These are phyloP conservation scores for Drosophila anomalata DNA, from an alignment of 2,888 invertebrate species.

Conservation along the genomic window DNA sequence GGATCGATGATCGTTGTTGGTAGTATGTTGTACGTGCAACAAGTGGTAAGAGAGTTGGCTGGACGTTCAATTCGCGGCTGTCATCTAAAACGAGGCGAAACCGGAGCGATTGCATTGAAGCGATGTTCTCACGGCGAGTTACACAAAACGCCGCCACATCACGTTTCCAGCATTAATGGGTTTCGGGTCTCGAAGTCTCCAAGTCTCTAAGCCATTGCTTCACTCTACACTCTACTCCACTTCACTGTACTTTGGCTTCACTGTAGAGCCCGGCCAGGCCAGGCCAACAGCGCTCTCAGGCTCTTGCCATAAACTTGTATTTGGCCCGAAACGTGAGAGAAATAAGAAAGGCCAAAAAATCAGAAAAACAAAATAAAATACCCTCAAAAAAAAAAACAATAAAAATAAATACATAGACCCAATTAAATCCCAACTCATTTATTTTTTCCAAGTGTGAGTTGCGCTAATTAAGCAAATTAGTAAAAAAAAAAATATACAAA, in stretches of 20 bases:
- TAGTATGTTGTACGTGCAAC: constrained; percentile 22
- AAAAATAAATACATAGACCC: constrained; percentile 49
- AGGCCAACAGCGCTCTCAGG: constrained; percentile 53
- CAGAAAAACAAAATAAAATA: constrained; percentile 42
- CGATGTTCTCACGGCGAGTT: constrained; percentile 77
- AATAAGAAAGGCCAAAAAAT: constrained; percentile 76
- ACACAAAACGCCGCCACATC: constrained; percentile 78
- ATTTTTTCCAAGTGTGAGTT: constrained; percentile 36
- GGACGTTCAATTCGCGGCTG: constrained; percentile 39
- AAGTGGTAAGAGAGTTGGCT: neutral
- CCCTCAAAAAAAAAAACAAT: constrained; percentile 43
- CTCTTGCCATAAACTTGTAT: constrained; percentile 66
- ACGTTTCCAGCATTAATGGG: constrained; percentile 69
- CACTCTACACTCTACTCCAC: neutral
- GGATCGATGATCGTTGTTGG: constrained; percentile 21
- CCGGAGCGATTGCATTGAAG: constrained; percentile 59
- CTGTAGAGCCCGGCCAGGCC: constrained; percentile 17
- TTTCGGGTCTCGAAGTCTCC: neutral
- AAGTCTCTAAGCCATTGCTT: neutral
- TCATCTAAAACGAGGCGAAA: constrained; percentile 55
- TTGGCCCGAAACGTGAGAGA: constrained; percentile 69
- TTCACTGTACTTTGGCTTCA: neutral
- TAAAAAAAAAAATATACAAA: constrained; percentile 36
- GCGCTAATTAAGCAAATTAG: constrained; percentile 76
- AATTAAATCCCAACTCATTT: constrained; percentile 46